phyloP scores from a whole-genome alignment of 2,888 invertebrate genomes.

The Myathropa florea region DNA sequence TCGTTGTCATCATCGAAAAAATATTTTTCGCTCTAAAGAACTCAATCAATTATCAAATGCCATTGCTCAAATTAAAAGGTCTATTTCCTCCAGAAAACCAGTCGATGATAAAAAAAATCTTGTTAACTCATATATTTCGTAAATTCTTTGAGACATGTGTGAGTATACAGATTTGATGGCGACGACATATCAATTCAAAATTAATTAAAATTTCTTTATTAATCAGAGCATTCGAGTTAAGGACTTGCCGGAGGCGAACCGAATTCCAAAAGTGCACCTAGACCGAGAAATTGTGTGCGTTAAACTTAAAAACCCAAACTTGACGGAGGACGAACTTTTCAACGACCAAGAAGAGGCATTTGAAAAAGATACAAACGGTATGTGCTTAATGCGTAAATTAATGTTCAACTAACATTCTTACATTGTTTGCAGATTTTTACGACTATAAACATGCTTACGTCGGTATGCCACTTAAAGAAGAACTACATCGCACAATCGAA shows the following conservation, averaged over 20 bases:
- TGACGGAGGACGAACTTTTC: slow-evolving; percentile 82
- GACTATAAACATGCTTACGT: slow-evolving; percentile 74
- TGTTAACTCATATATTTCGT: slow-evolving; percentile 81
- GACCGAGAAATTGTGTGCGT: slow-evolving; percentile 82
- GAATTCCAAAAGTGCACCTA: slow-evolving; percentile 74
- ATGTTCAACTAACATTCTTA: not conserved
- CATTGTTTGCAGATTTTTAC: slow-evolving; percentile 72
- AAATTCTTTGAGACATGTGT: slow-evolving; percentile 82
- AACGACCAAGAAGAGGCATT: slow-evolving; percentile 81
- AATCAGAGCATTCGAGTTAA: slow-evolving; percentile 31
- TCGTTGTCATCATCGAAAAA: slow-evolving; percentile 77
- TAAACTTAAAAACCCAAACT: slow-evolving; percentile 83
- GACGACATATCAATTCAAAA: not conserved
- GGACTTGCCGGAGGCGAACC: slow-evolving; percentile 30
- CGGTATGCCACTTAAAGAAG: slow-evolving; percentile 81
- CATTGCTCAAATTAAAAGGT: slow-evolving; percentile 81
- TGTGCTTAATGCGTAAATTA: not conserved
- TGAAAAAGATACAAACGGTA: slow-evolving; percentile 77
- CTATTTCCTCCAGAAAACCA: slow-evolving; percentile 73
- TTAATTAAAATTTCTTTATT: not conserved
- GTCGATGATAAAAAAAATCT: slow-evolving; percentile 74
- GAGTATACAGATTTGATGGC: slow-evolving; percentile 72
- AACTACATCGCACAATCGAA: slow-evolving; percentile 82
- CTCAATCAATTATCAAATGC: slow-evolving; percentile 82
- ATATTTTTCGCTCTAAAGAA: slow-evolving; percentile 78